Conservation (phyloP, 2,888 invertebrate genomes). For the Diarsia brunnea region DNA sequence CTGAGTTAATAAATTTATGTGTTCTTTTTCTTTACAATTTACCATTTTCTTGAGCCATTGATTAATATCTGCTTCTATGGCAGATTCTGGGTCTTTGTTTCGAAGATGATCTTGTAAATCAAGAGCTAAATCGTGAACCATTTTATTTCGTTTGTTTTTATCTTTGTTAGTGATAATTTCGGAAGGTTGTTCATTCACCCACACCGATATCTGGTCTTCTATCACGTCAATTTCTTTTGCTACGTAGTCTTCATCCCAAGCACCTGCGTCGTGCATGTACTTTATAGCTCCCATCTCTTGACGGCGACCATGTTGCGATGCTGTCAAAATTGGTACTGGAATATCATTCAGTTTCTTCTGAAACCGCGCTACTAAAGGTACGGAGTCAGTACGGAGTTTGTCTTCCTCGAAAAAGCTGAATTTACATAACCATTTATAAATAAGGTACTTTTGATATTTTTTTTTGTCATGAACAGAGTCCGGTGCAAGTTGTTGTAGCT, state of each 20-base stretch:
- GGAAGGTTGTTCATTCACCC: slow-evolving; percentile 77
- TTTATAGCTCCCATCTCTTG: slow-evolving; percentile 71
- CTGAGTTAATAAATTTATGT: slow-evolving; percentile 68
- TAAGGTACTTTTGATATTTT: slow-evolving; percentile 67
- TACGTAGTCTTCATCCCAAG: slow-evolving; percentile 61
- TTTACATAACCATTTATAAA: slow-evolving; percentile 74
- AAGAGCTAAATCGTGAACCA: slow-evolving; percentile 73
- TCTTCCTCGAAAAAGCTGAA: slow-evolving; percentile 71
- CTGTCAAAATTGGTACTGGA: slow-evolving; percentile 68
- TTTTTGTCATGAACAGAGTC: slow-evolving; percentile 61
- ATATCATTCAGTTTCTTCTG: slow-evolving; percentile 65
- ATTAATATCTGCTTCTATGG: slow-evolving; percentile 69
- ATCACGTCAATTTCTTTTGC: slow-evolving; percentile 71
- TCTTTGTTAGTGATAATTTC: slow-evolving; percentile 68
- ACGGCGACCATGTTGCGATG: slow-evolving; percentile 72
- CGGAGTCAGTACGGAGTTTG: slow-evolving; percentile 58
- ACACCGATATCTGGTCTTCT: slow-evolving; percentile 79
- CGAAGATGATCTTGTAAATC: slow-evolving; percentile 67
- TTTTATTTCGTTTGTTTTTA: slow-evolving; percentile 60
- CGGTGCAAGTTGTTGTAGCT: slow-evolving; percentile 70
- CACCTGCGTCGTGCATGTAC: slow-evolving; percentile 54
- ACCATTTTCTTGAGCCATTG: slow-evolving; percentile 73
- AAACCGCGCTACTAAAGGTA: slow-evolving; percentile 69
- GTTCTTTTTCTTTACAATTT: slow-evolving; percentile 65
- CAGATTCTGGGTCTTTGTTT: slow-evolving; percentile 64